Percentiles rank a stretch among this genome's conserved stretches.
Evolutionary conservation across 2,797 vertebrate species (phyloP).

Genomic region (Lutra lutra): DNA sequence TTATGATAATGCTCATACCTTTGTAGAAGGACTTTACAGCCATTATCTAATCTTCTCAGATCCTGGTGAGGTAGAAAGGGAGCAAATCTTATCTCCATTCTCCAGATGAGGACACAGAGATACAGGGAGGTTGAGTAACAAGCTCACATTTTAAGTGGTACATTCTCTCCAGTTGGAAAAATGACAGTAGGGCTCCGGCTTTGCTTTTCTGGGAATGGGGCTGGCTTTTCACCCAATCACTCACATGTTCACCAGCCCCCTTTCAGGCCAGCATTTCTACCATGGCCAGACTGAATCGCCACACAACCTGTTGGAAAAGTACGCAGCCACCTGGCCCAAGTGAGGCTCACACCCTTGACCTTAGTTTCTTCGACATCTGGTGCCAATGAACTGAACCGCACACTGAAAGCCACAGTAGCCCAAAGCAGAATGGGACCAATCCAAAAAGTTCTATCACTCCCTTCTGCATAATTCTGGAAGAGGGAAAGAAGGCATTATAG

Average conservation of each 20-base stretch:
- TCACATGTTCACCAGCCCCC: not conserved
- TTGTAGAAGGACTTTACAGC: slow-evolving; percentile 66
- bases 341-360: slow-evolving; percentile 2
- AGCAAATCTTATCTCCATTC: slow-evolving; percentile 76
- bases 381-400: not conserved
- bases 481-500: not conserved
- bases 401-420: not conserved
- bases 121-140: slow-evolving; percentile 45
- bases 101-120: slow-evolving; percentile 78
- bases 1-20: slow-evolving; percentile 71
- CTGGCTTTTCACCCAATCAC: slow-evolving; percentile 16
- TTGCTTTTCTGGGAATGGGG: slow-evolving; percentile 14
- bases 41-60: slow-evolving; percentile 80
- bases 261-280: not conserved
- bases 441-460: not conserved
- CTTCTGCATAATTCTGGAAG: not conserved
- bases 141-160: slow-evolving; percentile 9
- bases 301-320: not conserved
- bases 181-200: not conserved
- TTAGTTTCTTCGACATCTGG: not conserved
- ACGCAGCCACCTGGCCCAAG: not conserved
- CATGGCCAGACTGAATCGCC: not conserved
- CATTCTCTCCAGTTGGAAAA: slow-evolving; percentile 1
- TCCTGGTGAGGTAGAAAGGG: slow-evolving; percentile 73
- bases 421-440: not conserved